These are phyloP conservation scores for Atta colombica DNA, from an alignment of 1,140 invertebrate species.

Conservation along the genomic window DNA sequence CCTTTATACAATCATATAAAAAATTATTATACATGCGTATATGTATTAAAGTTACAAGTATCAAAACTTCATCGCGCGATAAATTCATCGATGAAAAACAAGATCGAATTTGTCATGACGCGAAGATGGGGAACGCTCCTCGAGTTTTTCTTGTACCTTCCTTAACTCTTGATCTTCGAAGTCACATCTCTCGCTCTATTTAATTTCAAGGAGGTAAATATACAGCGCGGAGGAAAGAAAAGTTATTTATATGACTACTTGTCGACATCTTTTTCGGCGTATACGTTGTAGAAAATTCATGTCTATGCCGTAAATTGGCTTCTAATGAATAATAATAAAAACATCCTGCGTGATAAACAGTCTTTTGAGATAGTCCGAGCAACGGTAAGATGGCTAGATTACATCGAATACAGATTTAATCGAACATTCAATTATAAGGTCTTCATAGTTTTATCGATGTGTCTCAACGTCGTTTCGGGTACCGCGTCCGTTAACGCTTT, in stretches of 20 bases:
- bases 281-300: constrained; percentile 38
- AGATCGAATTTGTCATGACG: not conserved
- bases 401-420: not conserved
- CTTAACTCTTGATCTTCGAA: not conserved
- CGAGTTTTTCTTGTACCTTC: not conserved
- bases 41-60: constrained; percentile 61
- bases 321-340: constrained; percentile 31
- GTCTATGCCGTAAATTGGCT: constrained; percentile 10
- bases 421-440: constrained; percentile 83
- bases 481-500: constrained; percentile 89
- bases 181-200: constrained; percentile 23
- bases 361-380: constrained; percentile 37
- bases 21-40: constrained; percentile 30
- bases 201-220: constrained; percentile 23
- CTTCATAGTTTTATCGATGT: constrained; percentile 90
- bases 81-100: constrained; percentile 41
- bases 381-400: not conserved
- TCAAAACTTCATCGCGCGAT: constrained; percentile 61
- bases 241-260: constrained; percentile 17
- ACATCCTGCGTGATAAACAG: constrained; percentile 34
- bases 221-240: constrained; percentile 24
- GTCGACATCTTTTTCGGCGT: constrained; percentile 19
- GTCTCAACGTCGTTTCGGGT: constrained; percentile 89
- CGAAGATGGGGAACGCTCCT: not conserved
- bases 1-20: constrained; percentile 51